phyloP scores from a whole-genome alignment of 1,140 invertebrate genomes.

The Archivesica marissinica region DNA sequence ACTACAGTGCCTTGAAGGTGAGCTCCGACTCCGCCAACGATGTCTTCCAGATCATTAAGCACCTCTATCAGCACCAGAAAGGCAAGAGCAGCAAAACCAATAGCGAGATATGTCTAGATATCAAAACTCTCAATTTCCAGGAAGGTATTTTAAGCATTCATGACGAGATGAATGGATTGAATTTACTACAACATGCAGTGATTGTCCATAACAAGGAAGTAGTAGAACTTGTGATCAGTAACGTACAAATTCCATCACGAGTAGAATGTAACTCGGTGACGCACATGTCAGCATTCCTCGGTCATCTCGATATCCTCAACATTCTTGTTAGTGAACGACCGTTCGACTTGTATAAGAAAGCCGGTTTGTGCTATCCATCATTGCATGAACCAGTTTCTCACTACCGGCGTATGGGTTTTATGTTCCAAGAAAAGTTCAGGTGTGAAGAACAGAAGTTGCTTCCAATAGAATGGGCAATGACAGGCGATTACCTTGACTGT shows the following conservation, averaged over 20 bases:
- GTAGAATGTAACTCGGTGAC: slow-evolving; percentile 76
- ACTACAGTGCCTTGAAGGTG: background rate
- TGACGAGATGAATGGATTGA: slow-evolving; percentile 69
- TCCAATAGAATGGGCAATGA: slow-evolving; percentile 73
- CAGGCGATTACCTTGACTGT: slow-evolving; percentile 71
- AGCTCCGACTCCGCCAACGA: background rate
- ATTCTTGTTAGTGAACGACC: slow-evolving; percentile 71
- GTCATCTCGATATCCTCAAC: slow-evolving; percentile 72
- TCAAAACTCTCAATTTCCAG: slow-evolving; percentile 26
- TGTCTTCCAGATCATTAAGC: slow-evolving; percentile 10
- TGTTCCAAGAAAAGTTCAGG: slow-evolving; percentile 59
- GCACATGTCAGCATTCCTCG: slow-evolving; percentile 77
- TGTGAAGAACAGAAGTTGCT: slow-evolving; percentile 57
- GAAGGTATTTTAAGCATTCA: slow-evolving; percentile 72
- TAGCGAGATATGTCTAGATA: background rate
- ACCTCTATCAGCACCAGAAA: slow-evolving; percentile 6
- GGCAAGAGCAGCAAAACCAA: background rate
- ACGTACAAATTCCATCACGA: slow-evolving; percentile 50
- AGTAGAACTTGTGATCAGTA: slow-evolving; percentile 68
- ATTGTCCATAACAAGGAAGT: slow-evolving; percentile 65
- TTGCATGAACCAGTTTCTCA: slow-evolving; percentile 69
- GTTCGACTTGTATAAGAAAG: slow-evolving; percentile 49
- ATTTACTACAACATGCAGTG: slow-evolving; percentile 75
- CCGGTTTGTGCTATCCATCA: slow-evolving; percentile 79
- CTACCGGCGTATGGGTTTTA: slow-evolving; percentile 70